Conservation (phyloP, 2,888 invertebrate genomes). For the Sceliomorpha sp. region DNA sequence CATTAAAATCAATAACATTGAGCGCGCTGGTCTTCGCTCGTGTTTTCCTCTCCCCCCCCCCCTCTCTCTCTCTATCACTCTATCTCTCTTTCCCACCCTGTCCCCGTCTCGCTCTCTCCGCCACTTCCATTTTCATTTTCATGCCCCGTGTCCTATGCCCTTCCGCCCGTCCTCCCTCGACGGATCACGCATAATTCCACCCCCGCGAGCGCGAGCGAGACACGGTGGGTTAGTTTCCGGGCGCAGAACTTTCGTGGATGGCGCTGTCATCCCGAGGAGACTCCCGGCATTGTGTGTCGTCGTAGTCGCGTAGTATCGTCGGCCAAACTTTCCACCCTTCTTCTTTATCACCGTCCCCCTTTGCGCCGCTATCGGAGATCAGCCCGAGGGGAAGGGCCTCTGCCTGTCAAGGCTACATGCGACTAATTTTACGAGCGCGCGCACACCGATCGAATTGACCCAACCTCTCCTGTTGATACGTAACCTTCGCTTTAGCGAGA, state of each 20-base stretch:
- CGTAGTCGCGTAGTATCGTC: slow-evolving; percentile 47
- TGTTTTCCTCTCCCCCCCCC: slow-evolving; percentile 22
- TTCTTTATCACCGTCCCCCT: slow-evolving; percentile 52
- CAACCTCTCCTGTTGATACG: slow-evolving; percentile 50
- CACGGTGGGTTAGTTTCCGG: slow-evolving; percentile 62
- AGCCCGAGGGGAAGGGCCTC: slow-evolving; percentile 55
- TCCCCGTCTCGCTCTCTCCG: too few relatives aligned
- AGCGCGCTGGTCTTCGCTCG: slow-evolving; percentile 30
- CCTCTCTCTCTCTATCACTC: too few relatives aligned
- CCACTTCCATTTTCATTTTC: slow-evolving; percentile 44
- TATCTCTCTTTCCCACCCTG: slow-evolving; percentile 33
- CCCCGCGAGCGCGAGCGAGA: slow-evolving; percentile 22
- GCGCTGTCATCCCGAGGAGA: slow-evolving; percentile 61
- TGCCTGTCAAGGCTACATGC: slow-evolving; percentile 45
- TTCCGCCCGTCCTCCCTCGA: slow-evolving; percentile 46
- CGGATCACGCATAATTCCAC: slow-evolving; percentile 58
- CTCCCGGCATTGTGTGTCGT: slow-evolving; percentile 57
- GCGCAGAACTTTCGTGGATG: slow-evolving; percentile 66
- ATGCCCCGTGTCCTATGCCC: slow-evolving; percentile 20
- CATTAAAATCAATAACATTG: slow-evolving; percentile 77
- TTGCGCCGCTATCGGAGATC: slow-evolving; percentile 54
- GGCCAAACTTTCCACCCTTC: slow-evolving; percentile 55
- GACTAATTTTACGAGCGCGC: slow-evolving; percentile 58
- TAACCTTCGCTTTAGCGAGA: slow-evolving; percentile 53
- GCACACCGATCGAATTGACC: slow-evolving; percentile 57